Base-by-base conservation (phyloP, 2,797 vertebrate genomes). In the Channallabes apus region DNA sequence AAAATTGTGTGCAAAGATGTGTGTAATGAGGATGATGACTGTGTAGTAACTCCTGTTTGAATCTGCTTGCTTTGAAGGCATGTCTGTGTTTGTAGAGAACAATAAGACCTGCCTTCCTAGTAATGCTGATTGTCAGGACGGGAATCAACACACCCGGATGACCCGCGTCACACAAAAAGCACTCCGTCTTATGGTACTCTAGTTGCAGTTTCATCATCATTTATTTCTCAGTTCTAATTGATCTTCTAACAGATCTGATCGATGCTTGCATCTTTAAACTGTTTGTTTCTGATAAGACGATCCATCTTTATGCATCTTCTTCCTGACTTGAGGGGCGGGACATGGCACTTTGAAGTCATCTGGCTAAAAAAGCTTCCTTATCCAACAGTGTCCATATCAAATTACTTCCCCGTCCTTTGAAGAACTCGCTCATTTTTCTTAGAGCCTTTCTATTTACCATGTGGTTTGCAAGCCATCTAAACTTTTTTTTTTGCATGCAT, bases 351-450 rank as follows among this genome's bases (percentile, higher is more conserved):
- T 88, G 84, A 88, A 86, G 85, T 78, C 81, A 46, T 86, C 61
- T 79, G 71, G 62, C 78, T 76, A 69, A 85, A 84, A 77, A 87
- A 87, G 82, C n/a, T 35, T 78, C 71, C 87, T 87, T 73, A 79
- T 84, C 82, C 89, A 84, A 82, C 87, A 84, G 79, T 84, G 82
- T 84, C 82, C 46, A 15, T 88, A 88, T 89, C 86, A 54, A 22
- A 71, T 88, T 86, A 76, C 86, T 79, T n/a, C 56, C 65, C 83
- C 56, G 32, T 82, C 83, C 87, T 90, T 85, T 86, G 86, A 86
- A 88, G 64, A 72, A 27, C 86, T 71, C 56, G 59, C 22, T 86
- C 83, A 77, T 85, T 87, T 85, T 90, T 85, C 83, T 86, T 87
- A 38, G 20, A 81, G 81, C 14, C 22, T 77, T 84, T 86, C 79